Evolutionary conservation across 2,797 vertebrate genomes (phyloP).

Genomic region (Chromis chromis): DNA sequence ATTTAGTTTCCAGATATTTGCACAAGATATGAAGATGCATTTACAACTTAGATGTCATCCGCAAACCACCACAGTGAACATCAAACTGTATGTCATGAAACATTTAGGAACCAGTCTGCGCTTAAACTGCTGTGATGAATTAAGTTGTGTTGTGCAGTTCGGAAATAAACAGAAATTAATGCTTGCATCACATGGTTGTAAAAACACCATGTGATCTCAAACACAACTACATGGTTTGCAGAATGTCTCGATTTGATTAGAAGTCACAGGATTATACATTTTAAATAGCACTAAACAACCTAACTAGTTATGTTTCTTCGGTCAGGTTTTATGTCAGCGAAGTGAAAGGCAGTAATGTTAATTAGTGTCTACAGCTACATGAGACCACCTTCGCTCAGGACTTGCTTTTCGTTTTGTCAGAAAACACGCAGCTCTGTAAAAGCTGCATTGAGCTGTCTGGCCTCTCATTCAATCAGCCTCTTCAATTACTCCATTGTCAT

Average conservation of each 20-base stretch:
- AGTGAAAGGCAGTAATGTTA: conserved; percentile 55
- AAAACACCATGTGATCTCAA: too few relatives aligned
- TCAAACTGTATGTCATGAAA: neutral
- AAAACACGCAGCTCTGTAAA: conserved; percentile 68
- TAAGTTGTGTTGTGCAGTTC: too few relatives aligned
- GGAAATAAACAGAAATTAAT: too few relatives aligned
- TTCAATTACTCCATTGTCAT: conserved; percentile 82
- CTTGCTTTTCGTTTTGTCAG: conserved; percentile 51
- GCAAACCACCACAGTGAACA: neutral
- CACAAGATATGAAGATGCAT: neutral
- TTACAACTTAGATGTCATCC: neutral
- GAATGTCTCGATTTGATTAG: neutral
- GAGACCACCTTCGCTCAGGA: conserved; percentile 54
- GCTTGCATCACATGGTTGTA: too few relatives aligned
- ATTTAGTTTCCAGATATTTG: neutral
- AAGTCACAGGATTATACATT: neutral
- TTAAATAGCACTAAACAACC: conserved; percentile 30
- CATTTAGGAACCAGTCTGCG: too few relatives aligned
- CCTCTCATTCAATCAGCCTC: conserved; percentile 72
- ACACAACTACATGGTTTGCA: neutral
- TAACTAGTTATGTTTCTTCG: neutral
- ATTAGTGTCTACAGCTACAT: conserved; percentile 57
- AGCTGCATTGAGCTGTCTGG: conserved; percentile 73
- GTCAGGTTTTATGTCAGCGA: conserved; percentile 37
- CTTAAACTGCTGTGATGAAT: too few relatives aligned